Base-by-base conservation (phyloP, 1,140 invertebrate genomes). In the Pogonognathellus flavescens region DNA sequence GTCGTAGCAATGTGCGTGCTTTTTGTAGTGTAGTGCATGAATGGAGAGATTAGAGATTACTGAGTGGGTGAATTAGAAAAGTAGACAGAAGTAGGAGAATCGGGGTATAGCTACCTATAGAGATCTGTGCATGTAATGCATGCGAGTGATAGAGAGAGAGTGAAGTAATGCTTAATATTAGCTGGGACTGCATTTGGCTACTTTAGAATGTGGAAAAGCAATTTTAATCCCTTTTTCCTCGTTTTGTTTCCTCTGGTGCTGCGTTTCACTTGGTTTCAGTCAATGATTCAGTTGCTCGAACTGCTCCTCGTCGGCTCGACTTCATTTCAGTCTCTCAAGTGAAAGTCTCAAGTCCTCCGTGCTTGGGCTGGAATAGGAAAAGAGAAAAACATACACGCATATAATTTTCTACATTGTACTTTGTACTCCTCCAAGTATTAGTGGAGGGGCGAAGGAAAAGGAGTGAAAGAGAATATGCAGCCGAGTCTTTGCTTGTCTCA, bases 181-280 rank as follows among this genome's bases (percentile, higher is more conserved):
- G 20, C 55, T 60, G 18, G 83, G 20, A 80, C 70, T 41, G 53
- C 66, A 84, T 41, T 41, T 41, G 31, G 31, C 31, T 41, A 41
- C 31, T 41, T 41, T 41, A 41, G 31, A 41, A 41, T 84, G 83
- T 55, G 18, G 83, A 84, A 84, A 85, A 80, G 80, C 84, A 85
- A 85, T 85, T 85, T 82, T 85, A 85, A 85, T 85, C 84, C 84
- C 84, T 62, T 80, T 62, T 80, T 50, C 14, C 80, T 72, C 55
- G 50, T 60, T 57, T 59, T 85, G 18, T 10, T 55, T 81, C 55
- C 80, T 57, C 52, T 52, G 31, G 31, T 41, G 18, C 72, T 81
- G 18, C 80, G 80, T 81, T 22, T 81, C 50, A 20, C 80, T 81
- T 49, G 31, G 70, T 31, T 76, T 18, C 66, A n/a, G 59, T 18